phyloP scores from a whole-genome alignment of 2,888 invertebrate genomes.

The Chamaedrilus cognettii region DNA sequence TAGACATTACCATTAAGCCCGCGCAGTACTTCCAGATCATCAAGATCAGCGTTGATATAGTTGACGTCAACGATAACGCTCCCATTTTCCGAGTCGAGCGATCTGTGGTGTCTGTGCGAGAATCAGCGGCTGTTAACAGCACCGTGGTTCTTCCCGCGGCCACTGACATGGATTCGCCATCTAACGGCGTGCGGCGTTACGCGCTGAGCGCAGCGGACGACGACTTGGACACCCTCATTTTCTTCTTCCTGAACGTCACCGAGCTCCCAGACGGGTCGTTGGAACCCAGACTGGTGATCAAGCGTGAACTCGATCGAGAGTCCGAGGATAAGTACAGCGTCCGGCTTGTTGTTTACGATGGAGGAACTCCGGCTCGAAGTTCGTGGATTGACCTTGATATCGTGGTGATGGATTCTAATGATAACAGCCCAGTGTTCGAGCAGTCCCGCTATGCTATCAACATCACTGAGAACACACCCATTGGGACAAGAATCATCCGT shows the following conservation, averaged over 20 bases:
- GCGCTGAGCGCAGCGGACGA: constrained; percentile 13
- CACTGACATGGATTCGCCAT: constrained; percentile 27
- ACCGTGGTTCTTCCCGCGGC: constrained; percentile 17
- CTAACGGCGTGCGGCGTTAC: constrained; percentile 20
- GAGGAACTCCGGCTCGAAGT: constrained; percentile 26
- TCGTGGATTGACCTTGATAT: constrained; percentile 28
- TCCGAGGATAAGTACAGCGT: constrained; percentile 30
- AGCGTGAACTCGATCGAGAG: constrained; percentile 36
- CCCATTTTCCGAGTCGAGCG: constrained; percentile 29
- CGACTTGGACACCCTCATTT: neutral
- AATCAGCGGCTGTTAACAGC: constrained; percentile 17
- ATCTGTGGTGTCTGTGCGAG: constrained; percentile 14
- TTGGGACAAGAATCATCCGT: constrained; percentile 21
- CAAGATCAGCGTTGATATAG: constrained; percentile 34
- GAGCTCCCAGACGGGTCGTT: constrained; percentile 51
- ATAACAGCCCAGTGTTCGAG: constrained; percentile 31
- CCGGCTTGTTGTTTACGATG: constrained; percentile 34
- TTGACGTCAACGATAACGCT: constrained; percentile 38
- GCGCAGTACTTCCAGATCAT: constrained; percentile 33
- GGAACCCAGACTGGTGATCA: constrained; percentile 32
- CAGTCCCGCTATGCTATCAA: constrained; percentile 23
- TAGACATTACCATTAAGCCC: constrained; percentile 22
- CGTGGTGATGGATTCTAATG: constrained; percentile 29
- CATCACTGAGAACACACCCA: constrained; percentile 28
- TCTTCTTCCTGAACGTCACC: constrained; percentile 13